These are phyloP conservation scores for Mionectes macconnelli DNA, from an alignment of 2,113 vertebrate species.

Conservation along the genomic window DNA sequence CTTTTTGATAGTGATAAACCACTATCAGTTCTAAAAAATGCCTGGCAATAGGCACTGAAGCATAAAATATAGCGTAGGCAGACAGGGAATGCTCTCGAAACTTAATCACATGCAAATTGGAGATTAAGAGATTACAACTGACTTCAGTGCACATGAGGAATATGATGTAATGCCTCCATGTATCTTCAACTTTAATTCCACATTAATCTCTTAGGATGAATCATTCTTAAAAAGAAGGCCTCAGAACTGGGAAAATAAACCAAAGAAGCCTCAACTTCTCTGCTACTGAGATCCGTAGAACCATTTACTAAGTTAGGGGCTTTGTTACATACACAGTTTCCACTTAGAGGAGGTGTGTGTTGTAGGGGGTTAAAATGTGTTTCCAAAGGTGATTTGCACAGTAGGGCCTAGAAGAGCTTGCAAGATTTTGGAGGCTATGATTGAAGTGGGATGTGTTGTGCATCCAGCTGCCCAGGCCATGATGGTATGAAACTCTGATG, in stretches of 20 bases:
- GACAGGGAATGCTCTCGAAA: not conserved
- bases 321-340: not conserved
- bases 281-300: not conserved
- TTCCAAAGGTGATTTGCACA: not conserved
- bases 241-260: not conserved
- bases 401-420: not conserved
- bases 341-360: not conserved
- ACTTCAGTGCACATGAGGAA: not conserved
- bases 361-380: not conserved
- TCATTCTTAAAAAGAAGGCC: not conserved
- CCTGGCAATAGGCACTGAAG: not conserved
- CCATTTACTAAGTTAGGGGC: not conserved
- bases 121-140: slow-evolving; percentile 10
- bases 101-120: not conserved
- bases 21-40: slow-evolving; percentile 4
- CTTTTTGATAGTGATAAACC: slow-evolving; percentile 1
- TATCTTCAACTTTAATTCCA: not conserved
- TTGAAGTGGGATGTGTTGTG: not conserved
- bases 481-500: not conserved
- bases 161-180: not conserved
- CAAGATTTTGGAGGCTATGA: not conserved
- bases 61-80: not conserved
- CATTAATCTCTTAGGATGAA: not conserved
- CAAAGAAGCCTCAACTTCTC: not conserved
- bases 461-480: not conserved